Evolutionary conservation across 1,140 invertebrate species (phyloP), one percentile per base, ranked within the genome.

Genomic region (Chrysomallon squamiferum): DNA sequence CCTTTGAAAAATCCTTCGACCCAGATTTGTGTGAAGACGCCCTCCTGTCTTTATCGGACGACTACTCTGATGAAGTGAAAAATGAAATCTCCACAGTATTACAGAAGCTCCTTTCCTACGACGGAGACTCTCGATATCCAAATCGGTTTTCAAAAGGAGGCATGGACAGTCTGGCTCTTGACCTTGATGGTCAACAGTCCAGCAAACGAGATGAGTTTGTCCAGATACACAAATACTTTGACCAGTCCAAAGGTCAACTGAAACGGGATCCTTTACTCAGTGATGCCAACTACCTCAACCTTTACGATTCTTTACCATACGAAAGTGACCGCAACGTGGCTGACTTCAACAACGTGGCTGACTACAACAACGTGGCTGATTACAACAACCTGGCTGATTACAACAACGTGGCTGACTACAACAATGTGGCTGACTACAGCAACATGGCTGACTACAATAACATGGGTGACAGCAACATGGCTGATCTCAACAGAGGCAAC

Each of bases 211-310:
- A 79, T 50, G 77, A 79, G 63, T 71, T 79, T 58, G 73, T 79
- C 18, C 64, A 73, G 52, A 71, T 79, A 11, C 77, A 79, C 68
- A 79, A 79, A 61, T 79, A 79, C 59, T 79, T 79, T 63, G 77
- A 79, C 47, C 66, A 74, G 47, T 75, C 75, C 38, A 70, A 71
- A 59, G 71, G 68, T 43, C 66, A 67, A 58, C 57, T 72, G 29
- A 77, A 77, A 60, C 59, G 75, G 2, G 66, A 69, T 25, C 68
- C 61, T n/a, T 70, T 38, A 5, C 35, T 38, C 35, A 38, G 6
- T 38, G 35, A 38, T 38, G 35, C 5, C 6, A 38, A 38, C 35
- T 38, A 5, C 35, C 35, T 38, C 35, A 38, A 38, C 35, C 15
- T 7, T 15, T 15, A 7, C 35, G 15, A 15, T 15, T n/a, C n/a